phyloP scores from a whole-genome alignment of 2,797 vertebrate genomes.

The Sebastes steindachneri region DNA sequence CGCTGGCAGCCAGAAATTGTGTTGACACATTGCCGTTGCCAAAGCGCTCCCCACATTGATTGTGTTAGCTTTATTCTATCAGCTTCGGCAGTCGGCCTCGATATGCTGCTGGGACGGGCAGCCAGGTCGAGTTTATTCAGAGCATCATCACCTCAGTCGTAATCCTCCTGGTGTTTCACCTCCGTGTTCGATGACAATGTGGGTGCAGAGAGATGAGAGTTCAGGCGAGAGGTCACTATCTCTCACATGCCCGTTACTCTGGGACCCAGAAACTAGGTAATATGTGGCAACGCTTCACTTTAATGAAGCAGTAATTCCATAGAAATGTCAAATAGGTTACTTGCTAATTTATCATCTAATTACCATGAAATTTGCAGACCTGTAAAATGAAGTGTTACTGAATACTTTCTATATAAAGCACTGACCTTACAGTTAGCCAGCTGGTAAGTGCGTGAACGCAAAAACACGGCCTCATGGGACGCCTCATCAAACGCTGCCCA shows the following conservation, averaged over 20 bases:
- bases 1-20: background rate
- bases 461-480: slow-evolving; percentile 72
- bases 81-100: background rate
- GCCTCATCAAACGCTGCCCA: slow-evolving; percentile 83
- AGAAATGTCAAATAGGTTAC: no score
- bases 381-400: no score
- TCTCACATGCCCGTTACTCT: background rate
- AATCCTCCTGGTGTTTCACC: slow-evolving; percentile 46
- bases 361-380: no score
- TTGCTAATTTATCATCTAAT: no score
- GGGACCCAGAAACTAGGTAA: background rate
- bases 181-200: slow-evolving; percentile 59
- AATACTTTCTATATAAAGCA: background rate
- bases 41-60: background rate
- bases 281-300: no score
- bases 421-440: slow-evolving; percentile 86
- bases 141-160: slow-evolving; percentile 41
- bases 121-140: slow-evolving; percentile 37
- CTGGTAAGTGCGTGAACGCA: slow-evolving; percentile 76
- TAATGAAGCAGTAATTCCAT: no score
- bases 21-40: background rate
- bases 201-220: slow-evolving; percentile 51
- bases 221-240: slow-evolving; percentile 51
- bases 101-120: background rate
- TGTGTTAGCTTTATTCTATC: slow-evolving; percentile 1